Conservation (phyloP, 2,888 invertebrate species). For the Pardosa pseudoannulata region DNA sequence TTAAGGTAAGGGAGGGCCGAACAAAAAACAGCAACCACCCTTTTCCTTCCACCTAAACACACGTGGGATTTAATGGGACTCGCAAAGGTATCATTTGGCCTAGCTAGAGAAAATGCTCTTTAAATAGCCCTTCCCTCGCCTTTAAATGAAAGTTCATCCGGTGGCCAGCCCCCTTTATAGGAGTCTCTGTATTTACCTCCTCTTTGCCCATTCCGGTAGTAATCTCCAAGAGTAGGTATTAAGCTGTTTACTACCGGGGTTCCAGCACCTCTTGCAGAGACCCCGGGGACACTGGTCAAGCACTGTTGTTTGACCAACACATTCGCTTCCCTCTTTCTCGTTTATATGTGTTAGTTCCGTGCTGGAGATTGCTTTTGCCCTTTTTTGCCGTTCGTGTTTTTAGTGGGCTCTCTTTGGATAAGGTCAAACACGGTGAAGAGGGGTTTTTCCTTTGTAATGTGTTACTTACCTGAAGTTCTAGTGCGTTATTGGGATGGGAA, state of each 20-base stretch:
- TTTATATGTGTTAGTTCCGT: slow-evolving; percentile 29
- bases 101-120: slow-evolving; percentile 63
- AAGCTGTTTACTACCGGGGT: slow-evolving; percentile 69
- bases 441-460: not conserved
- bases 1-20: not conserved
- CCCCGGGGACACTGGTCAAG: slow-evolving; percentile 68
- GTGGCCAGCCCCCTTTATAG: slow-evolving; percentile 44
- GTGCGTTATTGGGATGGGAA: not conserved
- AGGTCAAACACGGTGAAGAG: slow-evolving; percentile 25
- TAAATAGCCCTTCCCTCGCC: slow-evolving; percentile 60
- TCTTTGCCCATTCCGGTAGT: slow-evolving; percentile 51
- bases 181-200: slow-evolving; percentile 62
- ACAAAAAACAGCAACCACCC: not conserved
- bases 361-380: not conserved
- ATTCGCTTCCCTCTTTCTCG: slow-evolving; percentile 19
- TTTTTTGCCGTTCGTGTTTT: slow-evolving; percentile 6
- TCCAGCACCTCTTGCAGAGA: slow-evolving; percentile 46
- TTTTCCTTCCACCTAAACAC: not conserved
- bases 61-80: slow-evolving; percentile 45
- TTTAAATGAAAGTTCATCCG: slow-evolving; percentile 62
- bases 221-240: slow-evolving; percentile 71
- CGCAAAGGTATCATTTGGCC: slow-evolving; percentile 52
- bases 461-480: not conserved
- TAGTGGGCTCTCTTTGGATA: slow-evolving; percentile 35
- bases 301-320: slow-evolving; percentile 69